Percentiles rank a stretch among this genome's conserved stretches.
phyloP scores from a whole-genome alignment of 2,113 vertebrate genomes.

The Nothobranchius furzeri region DNA sequence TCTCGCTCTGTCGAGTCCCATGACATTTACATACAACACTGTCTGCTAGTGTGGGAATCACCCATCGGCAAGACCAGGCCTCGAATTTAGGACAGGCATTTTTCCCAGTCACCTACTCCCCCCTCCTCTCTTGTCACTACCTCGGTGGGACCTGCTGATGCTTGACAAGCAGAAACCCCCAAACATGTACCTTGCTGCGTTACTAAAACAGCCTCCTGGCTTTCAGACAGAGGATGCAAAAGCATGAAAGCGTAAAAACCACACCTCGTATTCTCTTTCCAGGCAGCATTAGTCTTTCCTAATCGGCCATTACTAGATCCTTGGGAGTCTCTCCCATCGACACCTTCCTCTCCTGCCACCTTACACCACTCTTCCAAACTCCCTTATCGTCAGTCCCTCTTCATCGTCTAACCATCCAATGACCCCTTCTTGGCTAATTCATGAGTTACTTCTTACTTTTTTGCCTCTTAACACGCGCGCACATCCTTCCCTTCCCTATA shows the following conservation, averaged over 20 bases:
- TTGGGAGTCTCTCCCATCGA: background rate
- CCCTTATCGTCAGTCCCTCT: slow-evolving; percentile 57
- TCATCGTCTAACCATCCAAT: slow-evolving; percentile 39
- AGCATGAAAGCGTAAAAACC: slow-evolving; percentile 46
- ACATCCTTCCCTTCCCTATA: slow-evolving; percentile 4
- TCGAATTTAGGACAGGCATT: slow-evolving; percentile 70
- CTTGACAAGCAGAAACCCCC: slow-evolving; percentile 65
- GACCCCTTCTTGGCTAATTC: slow-evolving; percentile 61
- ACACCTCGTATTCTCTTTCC: slow-evolving; percentile 25
- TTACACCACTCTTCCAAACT: background rate
- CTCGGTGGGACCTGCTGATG: slow-evolving; percentile 64
- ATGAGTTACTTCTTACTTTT: slow-evolving; percentile 70
- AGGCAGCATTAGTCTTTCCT: slow-evolving; percentile 32
- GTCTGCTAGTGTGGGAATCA: slow-evolving; percentile 66
- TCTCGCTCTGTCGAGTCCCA: slow-evolving; percentile 68
- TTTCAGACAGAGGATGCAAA: slow-evolving; percentile 51
- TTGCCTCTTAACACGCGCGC: slow-evolving; percentile 38
- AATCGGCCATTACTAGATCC: slow-evolving; percentile 31
- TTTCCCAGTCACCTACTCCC: slow-evolving; percentile 24
- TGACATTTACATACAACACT: slow-evolving; percentile 79
- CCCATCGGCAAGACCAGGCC: slow-evolving; percentile 68
- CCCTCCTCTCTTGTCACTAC: slow-evolving; percentile 55
- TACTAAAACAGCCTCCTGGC: slow-evolving; percentile 48
- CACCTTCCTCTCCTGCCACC: background rate
- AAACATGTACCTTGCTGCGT: slow-evolving; percentile 65